Percentiles rank a stretch among this genome's conserved stretches.
phyloP scores from a whole-genome alignment of 2,797 vertebrate species.

The Lithobates sylvaticus region DNA sequence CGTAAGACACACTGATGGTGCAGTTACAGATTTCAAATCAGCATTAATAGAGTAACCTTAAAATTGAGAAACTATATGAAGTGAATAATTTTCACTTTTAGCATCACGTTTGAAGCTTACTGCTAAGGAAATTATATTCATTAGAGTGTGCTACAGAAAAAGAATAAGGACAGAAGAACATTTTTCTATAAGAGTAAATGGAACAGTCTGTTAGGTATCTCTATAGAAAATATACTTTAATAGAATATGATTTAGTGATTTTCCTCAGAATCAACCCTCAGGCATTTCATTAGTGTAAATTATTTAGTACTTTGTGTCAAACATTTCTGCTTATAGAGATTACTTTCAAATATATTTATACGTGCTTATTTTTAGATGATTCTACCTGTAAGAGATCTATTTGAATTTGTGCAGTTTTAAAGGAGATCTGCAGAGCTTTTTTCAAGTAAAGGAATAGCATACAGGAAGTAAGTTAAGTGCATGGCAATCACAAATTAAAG shows the following conservation, averaged over 20 bases:
- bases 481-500: no score
- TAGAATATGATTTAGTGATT: neutral
- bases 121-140: neutral
- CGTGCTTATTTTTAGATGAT: neutral
- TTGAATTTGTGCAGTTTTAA: neutral
- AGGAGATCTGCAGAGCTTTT: no score
- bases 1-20: neutral
- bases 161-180: neutral
- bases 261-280: no score
- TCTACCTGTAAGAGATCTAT: neutral
- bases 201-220: neutral
- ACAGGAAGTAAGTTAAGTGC: neutral
- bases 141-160: neutral
- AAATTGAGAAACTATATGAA: slow-evolving; percentile 13
- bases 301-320: neutral
- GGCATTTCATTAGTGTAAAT: no score
- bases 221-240: neutral
- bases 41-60: slow-evolving; percentile 24
- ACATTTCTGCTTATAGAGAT: neutral
- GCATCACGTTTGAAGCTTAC: slow-evolving; percentile 12
- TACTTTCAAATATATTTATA: neutral
- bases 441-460: no score
- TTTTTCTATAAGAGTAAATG: neutral
- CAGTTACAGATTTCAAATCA: slow-evolving; percentile 46
- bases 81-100: neutral